phyloP scores from a whole-genome alignment of 2,888 invertebrate species.

The Melanotus villosus region DNA sequence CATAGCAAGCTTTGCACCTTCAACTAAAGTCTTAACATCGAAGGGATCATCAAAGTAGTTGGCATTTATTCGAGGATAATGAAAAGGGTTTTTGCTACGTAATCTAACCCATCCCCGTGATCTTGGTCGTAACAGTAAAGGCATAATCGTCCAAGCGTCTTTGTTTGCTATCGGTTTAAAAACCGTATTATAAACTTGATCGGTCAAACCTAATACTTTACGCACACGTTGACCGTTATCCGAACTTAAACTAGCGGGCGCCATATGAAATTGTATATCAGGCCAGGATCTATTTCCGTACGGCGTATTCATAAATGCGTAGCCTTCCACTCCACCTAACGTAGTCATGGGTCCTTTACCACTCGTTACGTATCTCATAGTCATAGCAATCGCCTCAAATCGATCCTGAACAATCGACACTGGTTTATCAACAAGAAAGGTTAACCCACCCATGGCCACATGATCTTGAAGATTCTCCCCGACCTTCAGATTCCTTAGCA shows the following conservation, averaged over 20 bases:
- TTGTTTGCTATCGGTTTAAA: slow-evolving; percentile 85
- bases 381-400: slow-evolving; percentile 81
- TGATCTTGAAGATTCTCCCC: slow-evolving; percentile 92
- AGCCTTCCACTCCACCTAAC: slow-evolving; percentile 88
- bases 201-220: slow-evolving; percentile 85
- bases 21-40: slow-evolving; percentile 86
- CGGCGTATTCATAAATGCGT: slow-evolving; percentile 89
- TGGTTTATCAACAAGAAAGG: slow-evolving; percentile 86
- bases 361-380: slow-evolving; percentile 84
- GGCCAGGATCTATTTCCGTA: slow-evolving; percentile 88
- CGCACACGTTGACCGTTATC: slow-evolving; percentile 80
- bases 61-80: slow-evolving; percentile 91
- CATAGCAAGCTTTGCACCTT: slow-evolving; percentile 84
- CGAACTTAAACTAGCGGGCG: slow-evolving; percentile 88
- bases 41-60: slow-evolving; percentile 90
- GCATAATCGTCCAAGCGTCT: slow-evolving; percentile 89
- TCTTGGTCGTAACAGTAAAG: slow-evolving; percentile 83
- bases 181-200: slow-evolving; percentile 84
- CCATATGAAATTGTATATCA: slow-evolving; percentile 94
- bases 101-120: slow-evolving; percentile 85
- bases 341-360: slow-evolving; percentile 90
- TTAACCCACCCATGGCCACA: slow-evolving; percentile 87
- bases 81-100: slow-evolving; percentile 85
- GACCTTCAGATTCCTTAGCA: slow-evolving; percentile 82
- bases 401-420: slow-evolving; percentile 87